phyloP scores from a whole-genome alignment of 2,888 invertebrate species.

The Tetheella fluctuosa region DNA sequence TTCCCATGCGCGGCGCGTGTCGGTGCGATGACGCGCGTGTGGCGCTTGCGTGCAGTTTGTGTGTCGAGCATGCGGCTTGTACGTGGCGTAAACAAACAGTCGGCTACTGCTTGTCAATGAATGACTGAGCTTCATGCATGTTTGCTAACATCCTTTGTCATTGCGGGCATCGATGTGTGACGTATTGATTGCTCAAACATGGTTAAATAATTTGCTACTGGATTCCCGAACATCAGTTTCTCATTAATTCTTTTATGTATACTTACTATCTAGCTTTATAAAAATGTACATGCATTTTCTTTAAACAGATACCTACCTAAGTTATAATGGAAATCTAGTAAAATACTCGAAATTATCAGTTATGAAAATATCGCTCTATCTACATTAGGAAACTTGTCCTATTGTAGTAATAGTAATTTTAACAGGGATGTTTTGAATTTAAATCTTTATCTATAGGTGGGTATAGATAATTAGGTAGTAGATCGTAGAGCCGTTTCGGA shows the following conservation, averaged over 20 bases:
- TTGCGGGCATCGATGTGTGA: neutral
- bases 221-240: conserved; percentile 1
- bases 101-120: conserved; percentile 40
- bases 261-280: too few species aligned
- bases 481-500: too few species aligned
- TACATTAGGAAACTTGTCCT: too few species aligned
- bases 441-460: too few species aligned
- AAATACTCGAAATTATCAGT: too few species aligned
- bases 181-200: conserved; percentile 2
- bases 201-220: neutral
- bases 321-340: too few species aligned
- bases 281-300: too few species aligned
- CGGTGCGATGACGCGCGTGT: conserved; percentile 15
- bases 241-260: neutral
- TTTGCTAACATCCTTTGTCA: neutral
- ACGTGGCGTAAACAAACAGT: conserved; percentile 48
- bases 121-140: conserved; percentile 24
- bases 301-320: too few species aligned
- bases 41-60: conserved; percentile 42
- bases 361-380: too few species aligned
- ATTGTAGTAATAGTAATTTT: too few species aligned
- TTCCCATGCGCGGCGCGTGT: conserved; percentile 38
- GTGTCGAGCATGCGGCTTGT: conserved; percentile 59
- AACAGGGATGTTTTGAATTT: too few species aligned
- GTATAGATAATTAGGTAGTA: too few species aligned